These are phyloP conservation scores for Antrozous pallidus DNA, from an alignment of 2,797 vertebrate species.

Conservation along the genomic window DNA sequence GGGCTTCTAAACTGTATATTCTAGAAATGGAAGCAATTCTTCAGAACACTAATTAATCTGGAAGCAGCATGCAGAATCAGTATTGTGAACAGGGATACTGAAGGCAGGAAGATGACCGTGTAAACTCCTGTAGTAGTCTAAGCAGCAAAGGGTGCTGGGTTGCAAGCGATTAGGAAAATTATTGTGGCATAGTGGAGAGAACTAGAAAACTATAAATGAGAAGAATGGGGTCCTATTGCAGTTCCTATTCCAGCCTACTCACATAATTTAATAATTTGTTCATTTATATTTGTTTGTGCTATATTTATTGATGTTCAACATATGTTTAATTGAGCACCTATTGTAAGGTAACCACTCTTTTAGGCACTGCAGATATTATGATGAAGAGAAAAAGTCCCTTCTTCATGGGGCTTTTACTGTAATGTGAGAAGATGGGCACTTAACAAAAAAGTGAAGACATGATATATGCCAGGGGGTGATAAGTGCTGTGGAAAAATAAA, in stretches of 20 bases:
- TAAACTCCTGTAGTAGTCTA: background rate
- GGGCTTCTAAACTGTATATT: background rate
- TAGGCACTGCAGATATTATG: background rate
- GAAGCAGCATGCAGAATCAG: background rate
- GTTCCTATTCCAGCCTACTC: background rate
- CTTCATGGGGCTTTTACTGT: background rate
- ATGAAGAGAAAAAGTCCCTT: background rate
- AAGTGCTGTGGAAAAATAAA: background rate
- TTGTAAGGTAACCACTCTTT: background rate
- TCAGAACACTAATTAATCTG: background rate
- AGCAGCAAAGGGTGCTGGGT: background rate
- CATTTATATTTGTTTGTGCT: background rate
- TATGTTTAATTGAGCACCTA: background rate
- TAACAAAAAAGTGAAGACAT: background rate
- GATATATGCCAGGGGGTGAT: background rate
- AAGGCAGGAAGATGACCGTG: background rate
- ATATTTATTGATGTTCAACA: background rate
- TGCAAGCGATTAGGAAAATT: background rate
- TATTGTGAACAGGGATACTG: background rate
- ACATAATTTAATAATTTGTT: background rate
- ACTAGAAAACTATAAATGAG: background rate
- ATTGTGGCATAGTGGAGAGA: background rate
- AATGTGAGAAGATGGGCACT: background rate
- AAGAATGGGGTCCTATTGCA: background rate
- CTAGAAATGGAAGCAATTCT: background rate